Evolutionary conservation across 2,888 invertebrate species (phyloP), one percentile per base, ranked within the genome.

Genomic region (Pandemis heparana): DNA sequence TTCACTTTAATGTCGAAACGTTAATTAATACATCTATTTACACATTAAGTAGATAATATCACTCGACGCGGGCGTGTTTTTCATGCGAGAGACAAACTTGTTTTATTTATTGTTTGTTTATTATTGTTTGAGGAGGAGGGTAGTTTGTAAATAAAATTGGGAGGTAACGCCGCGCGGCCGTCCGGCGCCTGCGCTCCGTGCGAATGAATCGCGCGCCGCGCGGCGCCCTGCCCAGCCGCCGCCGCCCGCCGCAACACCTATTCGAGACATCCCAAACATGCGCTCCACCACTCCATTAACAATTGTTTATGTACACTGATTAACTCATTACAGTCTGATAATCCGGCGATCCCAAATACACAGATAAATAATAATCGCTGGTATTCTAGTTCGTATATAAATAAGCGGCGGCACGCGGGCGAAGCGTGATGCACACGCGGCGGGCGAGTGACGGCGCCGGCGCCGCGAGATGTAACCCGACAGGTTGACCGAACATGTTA

Each of bases 381-480:
- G 43, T 83, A 82, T 84, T 84, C 85, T 82, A 81, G 82, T 79
- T 80, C 77, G 78, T 81, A 83, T 85, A 88, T 87, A 90, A 88
- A 90, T 87, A 89, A 82, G 80, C 69, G 73, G 80, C 69, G 73
- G 80, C 94, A 94, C 90, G 92, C 78, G 60, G 77, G 51, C 75
- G 76, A 65, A 77, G 88, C 92, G 91, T 92, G 94, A 86, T 81
- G 82, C 78, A 86, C 93, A 93, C 89, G 92, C 87, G 83, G 75
- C 75, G 78, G 56, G 72, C 76, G 85, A 80, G 86, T 90, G 92
- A 85, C 85, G 78, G 79, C 88, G 83, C 85, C 83, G 79, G 76
- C 79, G 80, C 74, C 79, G 75, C 75, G 72, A 76, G 79, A 79
- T 76, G 75, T 74, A 77, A 75, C 75, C 77, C 77, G 77, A 78